Conservation (phyloP, 2,888 invertebrate genomes). For the Epistrophe grossulariae region DNA sequence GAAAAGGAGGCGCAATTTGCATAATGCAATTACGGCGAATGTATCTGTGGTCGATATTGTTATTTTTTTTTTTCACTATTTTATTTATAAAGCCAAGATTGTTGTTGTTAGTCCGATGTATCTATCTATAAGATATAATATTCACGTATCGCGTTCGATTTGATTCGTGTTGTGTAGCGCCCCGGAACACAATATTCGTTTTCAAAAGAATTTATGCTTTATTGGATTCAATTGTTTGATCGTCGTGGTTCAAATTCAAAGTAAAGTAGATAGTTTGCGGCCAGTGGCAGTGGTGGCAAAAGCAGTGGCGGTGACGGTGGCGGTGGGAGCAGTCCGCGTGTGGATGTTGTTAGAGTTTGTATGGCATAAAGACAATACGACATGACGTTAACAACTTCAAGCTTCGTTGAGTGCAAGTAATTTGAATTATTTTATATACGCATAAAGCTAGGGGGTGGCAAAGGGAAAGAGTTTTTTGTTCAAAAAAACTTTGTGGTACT, state of each 20-base stretch:
- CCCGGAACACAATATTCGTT: slow-evolving; percentile 70
- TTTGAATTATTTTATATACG: slow-evolving; percentile 69
- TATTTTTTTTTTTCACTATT: slow-evolving; percentile 56
- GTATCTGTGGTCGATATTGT: slow-evolving; percentile 73
- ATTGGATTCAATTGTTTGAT: slow-evolving; percentile 73
- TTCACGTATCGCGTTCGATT: slow-evolving; percentile 32
- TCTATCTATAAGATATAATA: neutral
- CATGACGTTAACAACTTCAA: slow-evolving; percentile 74
- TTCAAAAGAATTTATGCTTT: slow-evolving; percentile 70
- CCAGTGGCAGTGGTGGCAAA: slow-evolving; percentile 4
- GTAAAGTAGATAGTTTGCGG: neutral
- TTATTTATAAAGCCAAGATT: slow-evolving; percentile 31
- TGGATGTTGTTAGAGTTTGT: slow-evolving; percentile 45
- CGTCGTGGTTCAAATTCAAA: slow-evolving; percentile 19
- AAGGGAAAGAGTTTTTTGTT: neutral
- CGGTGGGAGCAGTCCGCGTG: neutral
- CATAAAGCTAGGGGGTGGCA: slow-evolving; percentile 18
- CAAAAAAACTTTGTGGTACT: slow-evolving; percentile 13
- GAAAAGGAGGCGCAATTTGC: slow-evolving; percentile 70
- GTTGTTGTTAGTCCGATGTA: slow-evolving; percentile 39
- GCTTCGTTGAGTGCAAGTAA: slow-evolving; percentile 65
- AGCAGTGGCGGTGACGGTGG: neutral
- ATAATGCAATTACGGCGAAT: slow-evolving; percentile 70
- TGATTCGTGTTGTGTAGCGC: slow-evolving; percentile 69
- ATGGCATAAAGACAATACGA: slow-evolving; percentile 62